phyloP scores from a whole-genome alignment of 1,140 invertebrate genomes.

The Rhopalosiphum maidis region DNA sequence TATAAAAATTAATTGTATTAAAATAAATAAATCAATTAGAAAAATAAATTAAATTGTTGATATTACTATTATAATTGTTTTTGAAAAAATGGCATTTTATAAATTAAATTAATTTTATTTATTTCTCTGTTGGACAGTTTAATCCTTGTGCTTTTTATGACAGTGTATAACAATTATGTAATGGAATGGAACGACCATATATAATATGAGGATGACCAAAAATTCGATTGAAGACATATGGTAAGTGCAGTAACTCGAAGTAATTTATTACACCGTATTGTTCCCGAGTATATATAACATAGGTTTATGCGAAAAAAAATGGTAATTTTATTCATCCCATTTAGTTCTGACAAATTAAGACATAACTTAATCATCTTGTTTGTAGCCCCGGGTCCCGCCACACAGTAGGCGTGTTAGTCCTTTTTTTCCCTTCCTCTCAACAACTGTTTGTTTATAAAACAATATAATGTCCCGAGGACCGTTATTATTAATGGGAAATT shows the following conservation, averaged over 20 bases:
- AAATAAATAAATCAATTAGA: neutral
- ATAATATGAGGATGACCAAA: neutral
- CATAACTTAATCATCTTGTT: conserved; percentile 34
- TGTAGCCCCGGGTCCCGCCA: neutral
- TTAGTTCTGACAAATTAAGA: conserved; percentile 47
- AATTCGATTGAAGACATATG: conserved; percentile 15
- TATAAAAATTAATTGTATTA: neutral
- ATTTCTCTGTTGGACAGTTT: neutral
- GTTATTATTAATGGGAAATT: conserved; percentile 41
- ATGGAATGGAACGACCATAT: neutral
- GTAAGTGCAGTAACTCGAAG: neutral
- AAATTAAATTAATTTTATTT: neutral
- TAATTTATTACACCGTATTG: neutral
- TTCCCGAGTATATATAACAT: neutral
- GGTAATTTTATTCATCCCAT: conserved; percentile 36
- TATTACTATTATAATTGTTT: neutral
- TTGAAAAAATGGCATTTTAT: neutral
- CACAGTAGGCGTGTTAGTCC: conserved; percentile 42
- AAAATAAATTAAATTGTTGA: neutral
- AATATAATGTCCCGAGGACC: conserved; percentile 49
- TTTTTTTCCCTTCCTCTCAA: conserved; percentile 42
- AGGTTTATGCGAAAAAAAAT: conserved; percentile 15
- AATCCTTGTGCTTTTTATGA: neutral
- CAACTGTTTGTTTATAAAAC: conserved; percentile 54
- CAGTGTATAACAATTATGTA: neutral